phyloP scores from a whole-genome alignment of 2,797 vertebrate genomes.

The Myioborus miniatus region DNA sequence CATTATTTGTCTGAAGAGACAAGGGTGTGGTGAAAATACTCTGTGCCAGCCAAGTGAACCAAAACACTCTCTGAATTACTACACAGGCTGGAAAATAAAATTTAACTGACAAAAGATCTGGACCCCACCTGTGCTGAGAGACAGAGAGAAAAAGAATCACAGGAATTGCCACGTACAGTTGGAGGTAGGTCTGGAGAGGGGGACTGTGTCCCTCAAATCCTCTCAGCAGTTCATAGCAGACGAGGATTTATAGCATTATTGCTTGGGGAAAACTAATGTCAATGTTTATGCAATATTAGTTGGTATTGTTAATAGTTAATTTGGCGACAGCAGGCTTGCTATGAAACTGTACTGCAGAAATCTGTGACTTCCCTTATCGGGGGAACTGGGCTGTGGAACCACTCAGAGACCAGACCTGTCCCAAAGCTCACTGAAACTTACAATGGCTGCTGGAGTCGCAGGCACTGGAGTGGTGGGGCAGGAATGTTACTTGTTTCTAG shows the following conservation, averaged over 20 bases:
- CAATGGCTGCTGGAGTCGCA: accelerated
- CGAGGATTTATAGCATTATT: background rate
- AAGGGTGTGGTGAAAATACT: constrained; percentile 33
- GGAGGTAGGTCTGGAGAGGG: background rate
- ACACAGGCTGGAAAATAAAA: background rate
- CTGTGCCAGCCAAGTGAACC: background rate
- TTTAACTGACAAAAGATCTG: background rate
- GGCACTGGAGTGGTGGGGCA: background rate
- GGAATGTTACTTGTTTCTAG: background rate
- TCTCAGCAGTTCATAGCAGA: background rate
- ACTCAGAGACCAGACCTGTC: background rate
- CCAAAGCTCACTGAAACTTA: background rate
- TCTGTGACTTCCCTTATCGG: background rate
- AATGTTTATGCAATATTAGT: background rate
- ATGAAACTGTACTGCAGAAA: background rate
- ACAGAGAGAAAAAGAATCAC: background rate
- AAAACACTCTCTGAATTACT: constrained; percentile 6
- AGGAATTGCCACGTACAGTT: background rate
- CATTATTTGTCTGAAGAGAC: constrained; percentile 31
- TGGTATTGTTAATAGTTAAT: background rate
- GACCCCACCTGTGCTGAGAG: background rate
- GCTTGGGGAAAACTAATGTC: background rate
- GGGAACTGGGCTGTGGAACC: background rate
- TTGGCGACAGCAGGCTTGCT: background rate
- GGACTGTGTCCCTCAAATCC: background rate